Base-by-base conservation (phyloP, 2,888 invertebrate species). In the Morpho achilles region DNA sequence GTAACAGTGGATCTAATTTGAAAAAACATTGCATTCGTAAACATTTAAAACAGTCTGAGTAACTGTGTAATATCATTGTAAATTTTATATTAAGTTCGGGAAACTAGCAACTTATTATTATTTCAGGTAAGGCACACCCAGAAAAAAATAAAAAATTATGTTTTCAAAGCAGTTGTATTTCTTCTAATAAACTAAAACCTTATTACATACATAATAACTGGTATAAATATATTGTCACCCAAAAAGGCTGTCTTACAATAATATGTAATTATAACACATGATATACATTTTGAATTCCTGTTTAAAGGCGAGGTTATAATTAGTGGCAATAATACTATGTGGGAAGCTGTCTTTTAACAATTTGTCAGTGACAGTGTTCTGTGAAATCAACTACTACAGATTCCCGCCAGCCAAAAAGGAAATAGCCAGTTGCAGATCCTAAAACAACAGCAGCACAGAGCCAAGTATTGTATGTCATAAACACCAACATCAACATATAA, bases 391-490 rank as follows among this genome's bases (percentile, higher is more conserved):
- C 97, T 54, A 97, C 95, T 9, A 97, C 95, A 0, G 97, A 96
- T 84, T 98, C 97, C 75, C 96, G 96, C 98, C 98, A 98, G 58
- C 98, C 98, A 77, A 98, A 98, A 47, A 98, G 91, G 86, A 98
- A 98, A 87, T 98, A 98, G 23, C 98, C 98, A 8, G 95, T 92
- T 1, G 96, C 97, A 2, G 97, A 96, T 47, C 98, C 98, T 8
- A 96, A 77, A 1, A 97, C 95, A 1, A 98, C 96, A 0, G 97
- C 96, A 51, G 96, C 80, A 80, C 98, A 98, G 60, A 99, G 92
- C 97, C 97, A 98, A 16, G 95, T 94, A 79, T 98, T 98, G 92
- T 97, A 98, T 1, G 98, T 98, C 98, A 98, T 98, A 81, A 98
- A 98, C 69, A 98, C 96, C 80, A 98, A 90, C 98, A 98, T 98